Evolutionary conservation across 53 echinoderm and acorn worm species (phyloP).

Genomic region (Glandiceps talaboti): DNA sequence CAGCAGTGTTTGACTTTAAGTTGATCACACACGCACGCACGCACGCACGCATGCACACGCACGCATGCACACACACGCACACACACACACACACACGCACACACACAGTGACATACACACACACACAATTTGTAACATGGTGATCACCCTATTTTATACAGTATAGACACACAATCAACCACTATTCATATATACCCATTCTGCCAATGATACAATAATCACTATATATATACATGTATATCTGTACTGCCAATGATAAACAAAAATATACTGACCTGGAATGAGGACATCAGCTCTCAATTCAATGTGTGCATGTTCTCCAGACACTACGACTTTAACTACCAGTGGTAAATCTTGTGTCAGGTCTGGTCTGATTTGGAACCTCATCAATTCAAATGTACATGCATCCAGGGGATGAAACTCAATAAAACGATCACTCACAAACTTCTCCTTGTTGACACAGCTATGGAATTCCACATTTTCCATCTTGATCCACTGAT

Average conservation of each 20-base stretch:
- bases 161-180: background rate
- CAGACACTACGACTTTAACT: slow-evolving; percentile 56
- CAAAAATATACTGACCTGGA: slow-evolving; percentile 45
- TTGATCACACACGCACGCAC: too few species aligned
- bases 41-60: too few species aligned
- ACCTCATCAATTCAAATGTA: slow-evolving; percentile 63
- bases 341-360: slow-evolving; percentile 52
- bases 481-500: slow-evolving; percentile 76
- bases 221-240: background rate
- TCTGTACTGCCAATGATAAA: too few species aligned
- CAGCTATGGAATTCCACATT: slow-evolving; percentile 73
- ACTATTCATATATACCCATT: background rate
- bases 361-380: slow-evolving; percentile 38
- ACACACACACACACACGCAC: too few species aligned
- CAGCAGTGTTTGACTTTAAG: too few species aligned
- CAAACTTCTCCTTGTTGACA: slow-evolving; percentile 71
- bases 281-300: slow-evolving; percentile 70
- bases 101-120: too few species aligned
- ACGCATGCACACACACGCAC: too few species aligned
- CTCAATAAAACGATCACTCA: slow-evolving; percentile 63
- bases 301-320: slow-evolving; percentile 69
- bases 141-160: too few species aligned
- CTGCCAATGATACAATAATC: background rate
- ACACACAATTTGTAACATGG: too few species aligned
- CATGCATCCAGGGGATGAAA: slow-evolving; percentile 80